phyloP scores from a whole-genome alignment of 2,888 invertebrate species.

The Zaprionus obscuricornis region DNA sequence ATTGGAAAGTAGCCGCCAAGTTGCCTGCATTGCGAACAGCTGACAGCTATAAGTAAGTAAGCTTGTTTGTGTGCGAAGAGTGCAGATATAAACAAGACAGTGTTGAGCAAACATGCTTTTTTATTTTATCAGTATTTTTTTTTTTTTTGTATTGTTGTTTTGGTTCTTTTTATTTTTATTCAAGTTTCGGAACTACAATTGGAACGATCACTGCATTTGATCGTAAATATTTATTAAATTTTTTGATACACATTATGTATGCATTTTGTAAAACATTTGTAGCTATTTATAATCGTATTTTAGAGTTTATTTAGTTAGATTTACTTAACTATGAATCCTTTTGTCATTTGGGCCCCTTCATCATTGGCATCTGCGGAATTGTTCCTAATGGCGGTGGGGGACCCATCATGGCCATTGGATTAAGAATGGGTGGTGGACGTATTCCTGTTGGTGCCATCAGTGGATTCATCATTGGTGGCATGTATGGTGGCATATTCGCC shows the following conservation, averaged over 20 bases:
- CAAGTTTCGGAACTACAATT: too few species aligned
- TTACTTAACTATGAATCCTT: constrained; percentile 28
- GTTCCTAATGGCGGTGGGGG: constrained; percentile 89
- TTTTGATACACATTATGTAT: too few species aligned
- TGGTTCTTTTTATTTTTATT: not conserved
- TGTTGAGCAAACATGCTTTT: constrained; percentile 9
- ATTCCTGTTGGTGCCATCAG: constrained; percentile 84
- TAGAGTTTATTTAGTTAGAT: constrained; percentile 27
- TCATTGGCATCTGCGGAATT: constrained; percentile 88
- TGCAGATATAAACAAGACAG: constrained; percentile 9
- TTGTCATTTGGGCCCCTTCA: constrained; percentile 86
- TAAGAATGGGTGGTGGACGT: constrained; percentile 90
- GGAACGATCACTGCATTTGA: too few species aligned
- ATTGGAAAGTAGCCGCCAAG: constrained; percentile 30
- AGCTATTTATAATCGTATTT: too few species aligned
- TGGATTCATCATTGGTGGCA: constrained; percentile 90
- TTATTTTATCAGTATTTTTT: constrained; percentile 19
- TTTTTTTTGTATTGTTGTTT: not conserved
- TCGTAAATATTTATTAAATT: too few species aligned
- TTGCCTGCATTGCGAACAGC: constrained; percentile 43
- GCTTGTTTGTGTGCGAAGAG: constrained; percentile 33
- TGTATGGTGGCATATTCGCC: constrained; percentile 86
- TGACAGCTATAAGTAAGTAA: constrained; percentile 28
- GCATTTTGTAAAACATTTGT: not conserved
- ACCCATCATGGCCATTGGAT: constrained; percentile 90